These are phyloP conservation scores for Nerophis ophidion DNA, from an alignment of 2,113 vertebrate species.

Conservation along the genomic window DNA sequence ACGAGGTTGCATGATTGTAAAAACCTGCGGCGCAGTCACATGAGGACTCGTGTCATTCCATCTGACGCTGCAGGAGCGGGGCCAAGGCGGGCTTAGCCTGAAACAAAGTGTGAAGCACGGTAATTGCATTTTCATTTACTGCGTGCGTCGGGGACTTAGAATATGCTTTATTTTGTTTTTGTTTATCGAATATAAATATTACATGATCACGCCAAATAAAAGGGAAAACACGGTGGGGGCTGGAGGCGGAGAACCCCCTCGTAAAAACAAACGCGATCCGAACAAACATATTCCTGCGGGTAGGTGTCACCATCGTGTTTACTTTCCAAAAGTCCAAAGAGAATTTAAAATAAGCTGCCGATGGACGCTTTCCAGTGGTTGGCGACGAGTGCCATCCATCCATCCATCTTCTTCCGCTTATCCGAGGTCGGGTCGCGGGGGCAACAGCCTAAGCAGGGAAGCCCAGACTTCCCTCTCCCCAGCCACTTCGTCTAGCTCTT, in stretches of 20 bases:
- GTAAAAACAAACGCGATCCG: slow-evolving; percentile 31
- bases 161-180: slow-evolving; percentile 35
- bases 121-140: slow-evolving; percentile 55
- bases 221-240: slow-evolving; percentile 27
- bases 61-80: slow-evolving; percentile 38
- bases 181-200: slow-evolving; percentile 59
- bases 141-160: slow-evolving; percentile 28
- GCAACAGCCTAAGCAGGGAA: no score
- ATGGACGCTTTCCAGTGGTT: background rate
- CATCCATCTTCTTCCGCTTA: no score
- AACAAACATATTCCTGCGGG: slow-evolving; percentile 27
- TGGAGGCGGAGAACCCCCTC: slow-evolving; percentile 25
- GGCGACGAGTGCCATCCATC: no score
- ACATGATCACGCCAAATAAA: slow-evolving; percentile 46
- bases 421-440: no score
- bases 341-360: slow-evolving; percentile 4
- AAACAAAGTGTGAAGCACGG: slow-evolving; percentile 30
- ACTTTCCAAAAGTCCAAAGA: slow-evolving; percentile 17
- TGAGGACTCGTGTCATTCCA: slow-evolving; percentile 30
- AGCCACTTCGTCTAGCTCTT: no score
- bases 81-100: slow-evolving; percentile 42
- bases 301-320: slow-evolving; percentile 27
- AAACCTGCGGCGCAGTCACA: slow-evolving; percentile 31
- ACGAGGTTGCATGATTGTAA: slow-evolving; percentile 24
- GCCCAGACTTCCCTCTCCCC: no score